Percentiles rank a stretch among this genome's conserved stretches.
Evolutionary conservation across 2,888 invertebrate species (phyloP).

Genomic region (Meiosimyza decipiens): DNA sequence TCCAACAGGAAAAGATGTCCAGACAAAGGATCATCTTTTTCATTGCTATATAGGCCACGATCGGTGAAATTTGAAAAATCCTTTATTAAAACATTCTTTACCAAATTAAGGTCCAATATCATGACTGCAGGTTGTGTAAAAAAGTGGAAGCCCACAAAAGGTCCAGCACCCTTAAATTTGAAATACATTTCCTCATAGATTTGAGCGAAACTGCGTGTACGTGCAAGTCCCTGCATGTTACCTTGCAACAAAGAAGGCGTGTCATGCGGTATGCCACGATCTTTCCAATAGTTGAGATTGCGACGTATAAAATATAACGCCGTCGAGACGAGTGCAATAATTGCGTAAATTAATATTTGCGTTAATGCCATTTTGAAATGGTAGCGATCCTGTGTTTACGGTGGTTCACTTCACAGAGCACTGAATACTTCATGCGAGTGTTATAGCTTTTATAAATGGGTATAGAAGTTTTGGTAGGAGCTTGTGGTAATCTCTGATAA

Average conservation of each 20-base stretch:
- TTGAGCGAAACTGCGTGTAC: constrained; percentile 45
- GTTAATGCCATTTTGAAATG: too few species aligned
- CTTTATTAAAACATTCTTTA: constrained; percentile 54
- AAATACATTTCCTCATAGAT: constrained; percentile 26
- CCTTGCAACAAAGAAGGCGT: constrained; percentile 32
- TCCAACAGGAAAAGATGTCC: constrained; percentile 61
- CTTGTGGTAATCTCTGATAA: too few species aligned
- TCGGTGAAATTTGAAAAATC: constrained; percentile 63
- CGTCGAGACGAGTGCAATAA: too few species aligned
- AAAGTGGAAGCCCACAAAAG: constrained; percentile 55
- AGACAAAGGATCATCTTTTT: constrained; percentile 61
- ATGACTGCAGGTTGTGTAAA: constrained; percentile 51
- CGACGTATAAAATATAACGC: neutral
- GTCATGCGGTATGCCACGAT: constrained; percentile 37
- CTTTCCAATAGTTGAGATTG: constrained; percentile 37
- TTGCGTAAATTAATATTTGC: too few species aligned
- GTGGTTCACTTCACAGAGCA: too few species aligned
- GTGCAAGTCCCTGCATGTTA: constrained; percentile 30
- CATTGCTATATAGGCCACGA: constrained; percentile 58
- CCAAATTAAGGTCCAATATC: constrained; percentile 51
- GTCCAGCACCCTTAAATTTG: constrained; percentile 45
- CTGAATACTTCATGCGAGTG: too few species aligned
- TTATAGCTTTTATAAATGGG: too few species aligned
- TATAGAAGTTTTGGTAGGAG: too few species aligned
- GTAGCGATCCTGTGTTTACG: too few species aligned